Conservation (phyloP, 2,888 invertebrate species). For the Polia nebulosa region DNA sequence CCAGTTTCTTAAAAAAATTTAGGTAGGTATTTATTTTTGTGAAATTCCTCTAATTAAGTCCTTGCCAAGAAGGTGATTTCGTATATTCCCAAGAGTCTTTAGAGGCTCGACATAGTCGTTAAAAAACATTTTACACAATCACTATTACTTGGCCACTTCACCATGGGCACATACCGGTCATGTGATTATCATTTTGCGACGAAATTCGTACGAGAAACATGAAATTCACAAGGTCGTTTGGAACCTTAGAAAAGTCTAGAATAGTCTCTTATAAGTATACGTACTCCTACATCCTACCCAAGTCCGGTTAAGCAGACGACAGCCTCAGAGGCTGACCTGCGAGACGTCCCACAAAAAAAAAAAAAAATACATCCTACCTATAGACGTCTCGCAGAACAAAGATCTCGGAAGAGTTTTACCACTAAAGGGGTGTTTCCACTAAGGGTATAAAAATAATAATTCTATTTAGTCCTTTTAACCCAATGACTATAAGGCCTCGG, state of each 20-base stretch:
- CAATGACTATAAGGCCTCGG: no score
- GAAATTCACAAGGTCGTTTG: conserved; percentile 29
- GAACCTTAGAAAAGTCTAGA: conserved; percentile 5
- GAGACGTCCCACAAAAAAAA: no score
- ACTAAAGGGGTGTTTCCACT: no score
- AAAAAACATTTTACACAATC: conserved; percentile 21
- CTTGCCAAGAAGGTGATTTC: conserved; percentile 1
- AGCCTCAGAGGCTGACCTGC: no score
- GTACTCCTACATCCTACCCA: no score
- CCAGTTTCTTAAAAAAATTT: no score
- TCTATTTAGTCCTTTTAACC: no score
- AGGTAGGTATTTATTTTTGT: not conserved
- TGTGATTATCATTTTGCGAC: conserved; percentile 28
- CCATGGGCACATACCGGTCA: conserved; percentile 7
- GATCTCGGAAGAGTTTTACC: not conserved
- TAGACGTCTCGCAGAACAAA: not conserved
- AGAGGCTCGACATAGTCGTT: conserved; percentile 1
- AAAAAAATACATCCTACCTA: no score
- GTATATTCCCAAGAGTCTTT: conserved; percentile 6
- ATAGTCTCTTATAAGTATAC: not conserved
- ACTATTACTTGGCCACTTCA: conserved; percentile 19
- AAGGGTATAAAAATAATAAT: no score
- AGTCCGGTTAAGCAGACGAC: no score
- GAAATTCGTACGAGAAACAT: no score
- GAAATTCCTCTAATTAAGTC: not conserved